A percentile compares a stretch with the other conserved stretches of the same genome.
Evolutionary conservation across 2,888 invertebrate species (phyloP).

Genomic region (Podabrus alpinus): DNA sequence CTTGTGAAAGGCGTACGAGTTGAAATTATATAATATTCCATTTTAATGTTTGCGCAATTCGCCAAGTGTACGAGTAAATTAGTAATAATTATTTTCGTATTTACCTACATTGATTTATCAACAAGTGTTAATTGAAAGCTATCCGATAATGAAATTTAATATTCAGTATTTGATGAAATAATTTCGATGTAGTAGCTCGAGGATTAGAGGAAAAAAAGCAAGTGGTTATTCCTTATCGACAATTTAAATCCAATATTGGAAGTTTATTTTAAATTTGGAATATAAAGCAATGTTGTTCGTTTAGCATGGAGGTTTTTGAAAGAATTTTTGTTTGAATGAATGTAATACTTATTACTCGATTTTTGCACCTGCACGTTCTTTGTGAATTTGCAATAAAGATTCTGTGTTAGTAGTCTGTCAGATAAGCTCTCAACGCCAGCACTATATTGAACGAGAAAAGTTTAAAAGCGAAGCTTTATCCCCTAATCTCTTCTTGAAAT

Average conservation of each 20-base stretch:
- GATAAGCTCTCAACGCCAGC: slow-evolving; percentile 27
- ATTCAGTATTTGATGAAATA: neutral
- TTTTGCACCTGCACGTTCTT: slow-evolving; percentile 17
- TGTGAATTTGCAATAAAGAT: slow-evolving; percentile 24
- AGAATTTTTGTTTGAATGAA: neutral
- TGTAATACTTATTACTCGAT: neutral
- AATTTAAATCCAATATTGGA: neutral
- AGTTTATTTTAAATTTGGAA: neutral
- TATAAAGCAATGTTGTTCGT: neutral
- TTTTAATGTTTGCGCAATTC: too few relatives aligned
- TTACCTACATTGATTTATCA: too few relatives aligned
- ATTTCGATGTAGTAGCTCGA: neutral
- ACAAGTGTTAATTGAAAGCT: neutral
- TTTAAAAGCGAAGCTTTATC: slow-evolving; percentile 28
- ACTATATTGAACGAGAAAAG: slow-evolving; percentile 27
- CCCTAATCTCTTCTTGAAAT: slow-evolving; percentile 28
- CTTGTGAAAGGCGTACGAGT: too few relatives aligned
- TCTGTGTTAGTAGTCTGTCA: slow-evolving; percentile 27
- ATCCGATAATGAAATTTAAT: neutral
- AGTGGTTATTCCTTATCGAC: neutral
- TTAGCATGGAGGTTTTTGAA: neutral
- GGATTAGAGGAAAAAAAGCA: neutral
- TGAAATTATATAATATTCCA: too few relatives aligned
- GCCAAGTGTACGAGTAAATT: too few relatives aligned
- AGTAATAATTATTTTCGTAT: too few relatives aligned